These are phyloP conservation scores for Pomatostomus ruficeps DNA, from an alignment of 2,113 vertebrate genomes.

Conservation along the genomic window DNA sequence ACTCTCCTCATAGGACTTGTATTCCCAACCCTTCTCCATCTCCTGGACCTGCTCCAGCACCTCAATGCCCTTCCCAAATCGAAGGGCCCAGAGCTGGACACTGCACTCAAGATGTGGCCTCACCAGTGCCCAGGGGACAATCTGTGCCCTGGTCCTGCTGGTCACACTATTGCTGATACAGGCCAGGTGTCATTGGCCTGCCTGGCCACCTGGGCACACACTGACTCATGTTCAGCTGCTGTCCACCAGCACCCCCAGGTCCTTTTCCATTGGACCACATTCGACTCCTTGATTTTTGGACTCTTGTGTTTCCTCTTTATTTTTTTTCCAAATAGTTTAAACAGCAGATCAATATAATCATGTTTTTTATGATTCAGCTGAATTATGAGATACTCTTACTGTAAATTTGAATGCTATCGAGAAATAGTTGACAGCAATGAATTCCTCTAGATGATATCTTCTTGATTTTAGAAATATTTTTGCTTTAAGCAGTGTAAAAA, in stretches of 20 bases:
- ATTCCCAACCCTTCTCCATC: background rate
- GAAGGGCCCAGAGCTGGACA: background rate
- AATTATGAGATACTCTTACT: background rate
- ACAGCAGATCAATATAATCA: background rate
- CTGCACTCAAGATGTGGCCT: background rate
- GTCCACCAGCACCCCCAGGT: rapidly evolving
- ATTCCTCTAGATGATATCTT: background rate
- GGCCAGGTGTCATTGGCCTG: background rate
- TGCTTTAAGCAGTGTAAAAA: background rate
- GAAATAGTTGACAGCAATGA: background rate
- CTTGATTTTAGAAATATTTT: background rate
- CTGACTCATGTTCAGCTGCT: background rate
- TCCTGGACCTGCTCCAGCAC: background rate
- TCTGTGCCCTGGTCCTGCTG: background rate
- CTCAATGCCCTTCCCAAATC: background rate
- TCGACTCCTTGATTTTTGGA: background rate
- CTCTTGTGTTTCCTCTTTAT: rapidly evolving
- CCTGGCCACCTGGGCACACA: background rate
- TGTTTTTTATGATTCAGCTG: background rate
- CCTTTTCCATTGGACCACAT: background rate
- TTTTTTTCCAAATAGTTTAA: background rate
- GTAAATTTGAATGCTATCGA: background rate
- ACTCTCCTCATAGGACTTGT: background rate
- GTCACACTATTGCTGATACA: background rate
- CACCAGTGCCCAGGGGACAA: background rate